Percentiles rank a stretch among this genome's conserved stretches.
Conservation (phyloP, 2,113 vertebrate species). For the Caretta caretta region DNA sequence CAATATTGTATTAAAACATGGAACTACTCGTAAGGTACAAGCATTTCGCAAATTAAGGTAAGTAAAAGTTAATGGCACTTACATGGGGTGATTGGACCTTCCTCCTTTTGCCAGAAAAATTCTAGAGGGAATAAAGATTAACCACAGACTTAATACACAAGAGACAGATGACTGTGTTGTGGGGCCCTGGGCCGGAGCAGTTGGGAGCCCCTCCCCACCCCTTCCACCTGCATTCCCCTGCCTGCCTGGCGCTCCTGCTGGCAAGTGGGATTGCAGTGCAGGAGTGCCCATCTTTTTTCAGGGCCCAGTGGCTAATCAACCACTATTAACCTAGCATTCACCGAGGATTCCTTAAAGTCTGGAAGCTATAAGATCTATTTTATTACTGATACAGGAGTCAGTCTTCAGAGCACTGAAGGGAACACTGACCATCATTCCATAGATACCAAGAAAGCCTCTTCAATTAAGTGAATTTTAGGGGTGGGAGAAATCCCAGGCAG, state of each 20-base stretch:
- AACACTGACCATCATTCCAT: not conserved
- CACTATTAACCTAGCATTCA: conserved; percentile 17
- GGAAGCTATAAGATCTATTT: not conserved
- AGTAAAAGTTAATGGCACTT: conserved; percentile 66
- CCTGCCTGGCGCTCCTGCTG: no score
- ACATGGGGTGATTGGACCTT: conserved; percentile 90
- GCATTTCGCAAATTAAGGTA: not conserved
- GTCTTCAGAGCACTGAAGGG: conserved; percentile 3
- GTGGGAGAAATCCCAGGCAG: conserved; percentile 17
- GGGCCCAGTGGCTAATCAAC: not conserved
- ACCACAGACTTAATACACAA: not conserved
- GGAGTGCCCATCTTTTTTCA: no score
- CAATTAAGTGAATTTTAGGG: conserved; percentile 35
- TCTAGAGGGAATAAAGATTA: conserved; percentile 79
- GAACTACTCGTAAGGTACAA: not conserved
- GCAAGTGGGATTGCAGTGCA: no score
- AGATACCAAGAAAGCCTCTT: conserved; percentile 18
- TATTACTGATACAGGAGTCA: not conserved
- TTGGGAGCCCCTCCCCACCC: no score
- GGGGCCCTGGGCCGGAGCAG: no score
- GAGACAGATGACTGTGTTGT: no score
- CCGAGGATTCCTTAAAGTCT: not conserved
- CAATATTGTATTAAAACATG: not conserved
- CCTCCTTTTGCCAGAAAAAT: conserved; percentile 90
- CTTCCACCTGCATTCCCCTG: no score